Evolutionary conservation across 2,797 vertebrate genomes (phyloP).

Genomic region (Taeniopygia guttata): DNA sequence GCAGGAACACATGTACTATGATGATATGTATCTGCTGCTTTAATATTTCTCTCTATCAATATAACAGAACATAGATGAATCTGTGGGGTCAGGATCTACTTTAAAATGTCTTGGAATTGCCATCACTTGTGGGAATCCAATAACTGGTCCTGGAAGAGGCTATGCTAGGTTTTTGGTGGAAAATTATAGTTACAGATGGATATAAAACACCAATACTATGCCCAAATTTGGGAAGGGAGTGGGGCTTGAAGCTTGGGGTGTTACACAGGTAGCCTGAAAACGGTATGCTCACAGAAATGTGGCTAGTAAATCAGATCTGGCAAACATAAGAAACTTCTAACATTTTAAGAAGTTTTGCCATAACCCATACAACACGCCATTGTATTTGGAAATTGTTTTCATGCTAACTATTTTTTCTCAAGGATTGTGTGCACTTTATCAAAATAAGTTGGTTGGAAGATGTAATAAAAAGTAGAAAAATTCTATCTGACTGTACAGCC

Average conservation of each 20-base stretch:
- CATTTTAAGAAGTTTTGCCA: background rate
- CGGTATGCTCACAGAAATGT: background rate
- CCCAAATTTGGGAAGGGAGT: background rate
- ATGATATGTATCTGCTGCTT: background rate
- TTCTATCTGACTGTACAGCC: background rate
- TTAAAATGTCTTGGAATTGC: background rate
- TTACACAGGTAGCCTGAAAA: background rate
- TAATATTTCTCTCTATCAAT: background rate
- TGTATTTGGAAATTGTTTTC: background rate
- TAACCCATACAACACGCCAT: accelerated
- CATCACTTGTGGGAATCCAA: background rate
- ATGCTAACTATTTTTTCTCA: background rate
- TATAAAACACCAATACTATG: background rate
- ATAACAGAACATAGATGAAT: background rate
- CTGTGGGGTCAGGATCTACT: background rate
- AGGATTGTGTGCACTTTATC: background rate
- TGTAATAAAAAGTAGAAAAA: background rate
- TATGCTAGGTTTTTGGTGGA: background rate
- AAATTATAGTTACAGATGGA: background rate
- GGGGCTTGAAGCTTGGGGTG: background rate
- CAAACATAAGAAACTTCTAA: background rate
- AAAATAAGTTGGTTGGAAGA: background rate
- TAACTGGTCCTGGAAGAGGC: background rate
- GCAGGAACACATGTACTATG: background rate
- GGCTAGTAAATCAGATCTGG: background rate